These are phyloP conservation scores for Tenrec ecaudatus DNA, from an alignment of 2,113 vertebrate species.

Conservation along the genomic window DNA sequence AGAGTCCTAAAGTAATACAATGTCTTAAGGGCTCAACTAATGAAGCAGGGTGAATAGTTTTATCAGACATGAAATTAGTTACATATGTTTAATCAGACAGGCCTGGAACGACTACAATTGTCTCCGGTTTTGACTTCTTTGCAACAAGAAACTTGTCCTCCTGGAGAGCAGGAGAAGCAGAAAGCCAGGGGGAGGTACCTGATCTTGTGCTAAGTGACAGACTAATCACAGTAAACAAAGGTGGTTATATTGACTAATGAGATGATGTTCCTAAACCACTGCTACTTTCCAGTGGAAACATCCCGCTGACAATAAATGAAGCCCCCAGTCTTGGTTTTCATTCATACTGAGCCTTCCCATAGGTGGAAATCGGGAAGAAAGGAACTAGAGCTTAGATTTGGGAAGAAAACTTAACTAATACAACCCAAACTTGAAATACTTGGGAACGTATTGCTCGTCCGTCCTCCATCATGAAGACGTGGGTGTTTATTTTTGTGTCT, in stretches of 20 bases:
- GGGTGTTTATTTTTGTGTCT: constrained; percentile 71
- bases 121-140: neutral
- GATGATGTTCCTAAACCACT: constrained; percentile 43
- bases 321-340: neutral
- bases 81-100: neutral
- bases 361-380: neutral
- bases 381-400: neutral
- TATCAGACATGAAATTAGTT: neutral
- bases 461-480: constrained; percentile 18
- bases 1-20: neutral
- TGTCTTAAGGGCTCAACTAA: constrained; percentile 14
- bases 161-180: neutral
- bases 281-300: neutral
- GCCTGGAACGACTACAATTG: neutral
- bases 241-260: neutral
- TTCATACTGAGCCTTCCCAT: neutral
- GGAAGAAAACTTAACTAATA: constrained; percentile 12
- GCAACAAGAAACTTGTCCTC: neutral
- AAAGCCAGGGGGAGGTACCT: neutral
- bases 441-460: constrained; percentile 5
- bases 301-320: constrained; percentile 37
- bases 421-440: constrained; percentile 1
- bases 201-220: neutral
- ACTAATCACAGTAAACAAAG: constrained; percentile 29
- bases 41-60: neutral